phyloP scores from a whole-genome alignment of 2,113 vertebrate genomes.

The Leucopsar rothschildi region DNA sequence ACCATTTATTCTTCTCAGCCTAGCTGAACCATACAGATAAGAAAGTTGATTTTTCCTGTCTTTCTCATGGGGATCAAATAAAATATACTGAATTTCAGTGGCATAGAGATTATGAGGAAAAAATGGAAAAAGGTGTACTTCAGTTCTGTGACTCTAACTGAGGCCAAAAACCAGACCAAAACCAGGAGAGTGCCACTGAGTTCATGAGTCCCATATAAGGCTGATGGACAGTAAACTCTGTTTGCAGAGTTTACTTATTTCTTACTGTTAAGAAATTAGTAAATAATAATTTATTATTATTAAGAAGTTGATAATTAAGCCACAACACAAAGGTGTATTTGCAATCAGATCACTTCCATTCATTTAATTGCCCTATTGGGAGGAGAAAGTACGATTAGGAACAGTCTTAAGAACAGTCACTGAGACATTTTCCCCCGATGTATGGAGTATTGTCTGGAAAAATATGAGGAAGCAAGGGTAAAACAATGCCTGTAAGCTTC shows the following conservation, averaged over 20 bases:
- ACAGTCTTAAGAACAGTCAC: background rate
- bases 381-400: background rate
- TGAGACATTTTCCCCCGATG: background rate
- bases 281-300: background rate
- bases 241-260: background rate
- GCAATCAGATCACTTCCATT: background rate
- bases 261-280: background rate
- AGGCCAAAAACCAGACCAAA: background rate
- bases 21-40: background rate
- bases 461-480: background rate
- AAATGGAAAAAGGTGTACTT: background rate
- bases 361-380: background rate
- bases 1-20: background rate
- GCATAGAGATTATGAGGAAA: fast-evolving
- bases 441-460: background rate
- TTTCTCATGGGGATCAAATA: background rate
- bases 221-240: background rate
- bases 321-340: background rate
- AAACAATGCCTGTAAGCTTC: background rate
- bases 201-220: background rate
- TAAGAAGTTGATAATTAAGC: background rate
- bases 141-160: background rate
- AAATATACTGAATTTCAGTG: background rate
- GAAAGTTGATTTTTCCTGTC: background rate
- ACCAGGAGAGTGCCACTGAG: background rate